Evolutionary conservation across 2,888 invertebrate genomes (phyloP).

Genomic region (Oligia latruncula): DNA sequence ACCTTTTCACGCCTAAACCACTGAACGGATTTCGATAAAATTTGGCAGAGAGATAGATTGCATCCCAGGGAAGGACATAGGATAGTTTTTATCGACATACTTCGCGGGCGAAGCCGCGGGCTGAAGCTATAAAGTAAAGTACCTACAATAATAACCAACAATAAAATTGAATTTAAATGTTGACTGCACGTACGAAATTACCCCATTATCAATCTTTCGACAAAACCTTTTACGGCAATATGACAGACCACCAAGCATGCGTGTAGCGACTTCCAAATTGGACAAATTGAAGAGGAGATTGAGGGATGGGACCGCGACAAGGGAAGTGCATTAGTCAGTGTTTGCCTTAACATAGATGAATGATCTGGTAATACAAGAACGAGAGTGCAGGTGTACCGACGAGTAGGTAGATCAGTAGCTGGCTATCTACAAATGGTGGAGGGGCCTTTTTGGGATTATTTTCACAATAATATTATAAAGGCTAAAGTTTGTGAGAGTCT

Average conservation of each 20-base stretch:
- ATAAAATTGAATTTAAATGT: background rate
- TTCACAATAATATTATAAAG: too few relatives aligned
- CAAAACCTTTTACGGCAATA: slow-evolving; percentile 47
- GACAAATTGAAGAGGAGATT: slow-evolving; percentile 62
- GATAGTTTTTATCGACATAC: too few relatives aligned
- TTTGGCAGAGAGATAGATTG: too few relatives aligned
- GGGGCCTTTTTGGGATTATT: background rate
- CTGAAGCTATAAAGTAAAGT: background rate
- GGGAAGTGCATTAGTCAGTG: slow-evolving; percentile 69
- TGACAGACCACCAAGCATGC: slow-evolving; percentile 44
- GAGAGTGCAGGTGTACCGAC: slow-evolving; percentile 22
- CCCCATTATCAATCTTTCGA: slow-evolving; percentile 42
- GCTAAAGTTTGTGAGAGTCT: too few relatives aligned
- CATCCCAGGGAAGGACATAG: too few relatives aligned
- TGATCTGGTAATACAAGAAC: slow-evolving; percentile 48
- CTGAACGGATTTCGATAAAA: too few relatives aligned
- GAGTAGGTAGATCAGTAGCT: background rate
- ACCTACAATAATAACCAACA: background rate
- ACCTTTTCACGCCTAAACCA: too few relatives aligned
- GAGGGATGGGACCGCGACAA: slow-evolving; percentile 65
- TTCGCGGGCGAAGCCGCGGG: too few relatives aligned
- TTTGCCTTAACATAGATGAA: slow-evolving; percentile 62
- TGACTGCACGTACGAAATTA: slow-evolving; percentile 1
- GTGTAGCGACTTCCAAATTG: slow-evolving; percentile 50
- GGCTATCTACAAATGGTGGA: background rate